A percentile compares a stretch with the other conserved stretches of the same genome.
Evolutionary conservation across 2,797 vertebrate genomes (phyloP).

Genomic region (Cynodonichthys magdalenae): DNA sequence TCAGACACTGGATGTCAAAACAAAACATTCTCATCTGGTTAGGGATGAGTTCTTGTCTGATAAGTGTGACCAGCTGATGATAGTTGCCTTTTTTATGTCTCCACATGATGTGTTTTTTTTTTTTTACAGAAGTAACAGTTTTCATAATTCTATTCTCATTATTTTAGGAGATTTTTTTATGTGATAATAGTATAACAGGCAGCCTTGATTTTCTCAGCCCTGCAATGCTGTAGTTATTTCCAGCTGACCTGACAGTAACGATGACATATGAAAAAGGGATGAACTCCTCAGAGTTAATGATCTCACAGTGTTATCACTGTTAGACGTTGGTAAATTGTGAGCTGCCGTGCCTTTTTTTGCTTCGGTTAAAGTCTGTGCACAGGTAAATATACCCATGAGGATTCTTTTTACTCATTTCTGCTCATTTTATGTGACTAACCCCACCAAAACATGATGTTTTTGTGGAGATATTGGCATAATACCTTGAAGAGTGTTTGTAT

Average conservation of each 20-base stretch:
- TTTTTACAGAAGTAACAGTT: too few species aligned
- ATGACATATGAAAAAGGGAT: constrained; percentile 11
- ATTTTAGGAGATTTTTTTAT: too few species aligned
- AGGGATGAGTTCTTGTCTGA: too few species aligned
- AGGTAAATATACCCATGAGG: constrained; percentile 17
- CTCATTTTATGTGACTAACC: background rate
- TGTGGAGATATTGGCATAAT: too few species aligned
- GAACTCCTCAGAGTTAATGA: constrained; percentile 51
- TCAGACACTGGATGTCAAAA: too few species aligned
- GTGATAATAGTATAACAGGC: too few species aligned
- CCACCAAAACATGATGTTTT: too few species aligned
- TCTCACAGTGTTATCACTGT: constrained; percentile 17
- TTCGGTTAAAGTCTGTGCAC: constrained; percentile 5
- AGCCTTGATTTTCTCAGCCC: background rate
- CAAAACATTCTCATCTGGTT: too few species aligned
- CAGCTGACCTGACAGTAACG: background rate
- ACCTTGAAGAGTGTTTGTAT: background rate
- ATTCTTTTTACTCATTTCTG: background rate
- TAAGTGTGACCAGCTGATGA: too few species aligned
- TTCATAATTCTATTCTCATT: too few species aligned
- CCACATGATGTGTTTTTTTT: too few species aligned
- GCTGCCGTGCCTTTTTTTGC: constrained; percentile 1
- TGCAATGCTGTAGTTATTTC: background rate
- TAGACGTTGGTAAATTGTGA: background rate
- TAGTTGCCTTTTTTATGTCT: too few species aligned